Evolutionary conservation across 2,113 vertebrate species (phyloP), one percentile per base, ranked within the genome.

Genomic region (Calypte anna): DNA sequence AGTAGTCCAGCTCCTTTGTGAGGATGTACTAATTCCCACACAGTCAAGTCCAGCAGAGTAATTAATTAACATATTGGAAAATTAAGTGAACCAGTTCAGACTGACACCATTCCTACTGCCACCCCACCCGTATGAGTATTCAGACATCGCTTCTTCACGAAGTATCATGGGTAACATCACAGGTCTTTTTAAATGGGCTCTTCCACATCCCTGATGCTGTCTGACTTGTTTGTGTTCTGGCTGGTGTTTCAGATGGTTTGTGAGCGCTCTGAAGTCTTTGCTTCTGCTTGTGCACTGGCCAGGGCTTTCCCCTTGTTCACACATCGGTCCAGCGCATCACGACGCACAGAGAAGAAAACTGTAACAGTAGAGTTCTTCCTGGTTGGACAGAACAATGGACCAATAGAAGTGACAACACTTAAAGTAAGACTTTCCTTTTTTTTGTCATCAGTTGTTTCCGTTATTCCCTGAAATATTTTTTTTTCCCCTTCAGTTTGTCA

Each of bases 271-370:
- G 99, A 99, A 9, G 98, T 99, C 69, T 99, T 99, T 3, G 98
- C 99, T 21, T 99, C 99, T 0, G 98, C 98, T 4, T 99, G 99
- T 69, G 99, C 99, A 25, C 97, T 99, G 84, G 98, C 99, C 88
- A 98, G 99, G 53, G 98, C 99, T 43, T 99, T 99, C 95, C 99
- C 99, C 0, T 97, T 99, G 25, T 99, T 99, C 97, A 98, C 98
- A 3, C 99, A 98, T 18, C 99, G 99, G 17, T 99, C 99, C 3
- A 91, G 98, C 1, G 97, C 98, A 3, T 98, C 98, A 0, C 97
- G 98, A 28, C 98, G 98, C 88, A 58, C 97, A 0, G 99, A 99
- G 90, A 99, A 99, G 96, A 99, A 98, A 95, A 98, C 96, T 0
- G 98, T 99, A n/a, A 96, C 97, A 0, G 98, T 99, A 62, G 99